Evolutionary conservation across 1,140 invertebrate genomes (phyloP).

Genomic region (Cheumatopsyche charites): DNA sequence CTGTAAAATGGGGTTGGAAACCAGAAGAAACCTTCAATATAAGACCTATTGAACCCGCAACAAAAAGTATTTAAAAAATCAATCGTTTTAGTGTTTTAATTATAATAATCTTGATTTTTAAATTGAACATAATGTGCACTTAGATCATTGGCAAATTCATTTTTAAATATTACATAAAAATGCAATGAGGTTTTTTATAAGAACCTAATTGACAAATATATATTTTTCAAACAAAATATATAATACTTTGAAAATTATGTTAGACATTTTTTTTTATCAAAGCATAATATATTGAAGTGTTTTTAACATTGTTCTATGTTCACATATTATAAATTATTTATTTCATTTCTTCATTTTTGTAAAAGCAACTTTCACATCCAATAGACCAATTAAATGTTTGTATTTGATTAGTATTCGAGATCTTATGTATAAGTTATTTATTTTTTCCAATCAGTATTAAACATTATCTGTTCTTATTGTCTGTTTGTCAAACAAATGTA

Average conservation of each 20-base stretch:
- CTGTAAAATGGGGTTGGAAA: constrained; percentile 76
- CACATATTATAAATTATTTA: background rate
- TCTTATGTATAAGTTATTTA: background rate
- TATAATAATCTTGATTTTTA: background rate
- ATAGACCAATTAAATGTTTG: too few species aligned
- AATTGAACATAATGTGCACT: too few species aligned
- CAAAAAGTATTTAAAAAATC: constrained; percentile 56
- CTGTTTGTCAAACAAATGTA: background rate
- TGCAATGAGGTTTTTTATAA: background rate
- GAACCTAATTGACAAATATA: too few species aligned
- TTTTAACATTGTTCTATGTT: background rate
- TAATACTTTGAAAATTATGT: background rate
- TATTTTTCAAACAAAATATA: background rate
- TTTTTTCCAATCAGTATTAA: background rate
- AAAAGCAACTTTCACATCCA: too few species aligned
- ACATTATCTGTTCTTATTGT: background rate
- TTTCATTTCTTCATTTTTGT: too few species aligned
- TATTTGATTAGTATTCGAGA: background rate
- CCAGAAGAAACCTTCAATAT: constrained; percentile 62
- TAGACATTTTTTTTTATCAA: background rate
- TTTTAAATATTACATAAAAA: background rate
- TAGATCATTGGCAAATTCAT: background rate
- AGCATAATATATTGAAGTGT: too few species aligned
- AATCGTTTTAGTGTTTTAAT: background rate
- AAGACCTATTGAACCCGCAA: constrained; percentile 59